Base-by-base conservation (phyloP, 2,888 invertebrate species). In the Cerastis rubricosa region DNA sequence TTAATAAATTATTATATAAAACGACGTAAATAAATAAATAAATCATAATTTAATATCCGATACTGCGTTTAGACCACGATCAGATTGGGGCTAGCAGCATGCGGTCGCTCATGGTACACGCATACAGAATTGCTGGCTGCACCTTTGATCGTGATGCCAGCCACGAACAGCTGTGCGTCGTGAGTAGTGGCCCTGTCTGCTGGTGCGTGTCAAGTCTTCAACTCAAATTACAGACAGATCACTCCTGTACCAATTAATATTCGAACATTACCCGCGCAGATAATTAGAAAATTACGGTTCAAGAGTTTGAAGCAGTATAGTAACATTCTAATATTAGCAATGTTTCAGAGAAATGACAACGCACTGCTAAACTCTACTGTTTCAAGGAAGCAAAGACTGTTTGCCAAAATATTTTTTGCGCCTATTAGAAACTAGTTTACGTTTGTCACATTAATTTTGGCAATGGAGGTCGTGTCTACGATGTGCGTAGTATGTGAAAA, bases 321-420 rank as follows among this genome's bases (percentile, higher is more conserved):
- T 81, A 84, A 87, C 81, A 59, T 64, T 49, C 78, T 85, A 88
- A 80, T 78, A 76, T 79, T 83, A 85, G 78, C 74, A 69, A n/a
- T 63, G n/a, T 70, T 88, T 86, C 85, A 43, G 66, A 87, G 90
- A 90, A 90, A 92, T 84, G 77, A 83, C 77, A 81, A 83, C 87
- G 90, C 92, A 92, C 93, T 91, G 84, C 84, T 89, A 93, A 90
- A 91, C 87, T 91, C 84, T 88, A 87, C 84, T 88, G 86, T 89
- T 94, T 94, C 95, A 92, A 92, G 94, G 96, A 95, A 96, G 92
- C 90, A 80, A 72, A 85, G 84, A 89, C 89, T 88, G 92, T 92
- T 92, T 96, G 96, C 96, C 95, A 96, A 95, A 88, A 90, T 86
- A 92, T 94, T 95, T 95, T 95, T 95, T 95, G 93, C 91, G 87